These are phyloP conservation scores for Ceratitis capitata DNA, from an alignment of 1,140 invertebrate genomes.

Conservation along the genomic window DNA sequence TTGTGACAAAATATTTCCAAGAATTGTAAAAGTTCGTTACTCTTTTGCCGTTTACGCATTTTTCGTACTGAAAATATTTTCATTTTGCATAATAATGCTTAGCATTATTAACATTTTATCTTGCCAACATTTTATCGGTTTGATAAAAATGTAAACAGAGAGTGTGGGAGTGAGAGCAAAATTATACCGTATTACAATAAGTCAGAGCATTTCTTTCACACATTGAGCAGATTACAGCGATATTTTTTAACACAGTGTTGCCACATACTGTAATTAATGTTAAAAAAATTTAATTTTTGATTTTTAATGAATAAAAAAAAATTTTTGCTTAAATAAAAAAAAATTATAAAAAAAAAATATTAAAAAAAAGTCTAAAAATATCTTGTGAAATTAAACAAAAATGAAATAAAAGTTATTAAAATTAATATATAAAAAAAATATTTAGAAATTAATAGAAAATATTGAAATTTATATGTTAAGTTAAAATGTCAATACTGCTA, in stretches of 20 bases:
- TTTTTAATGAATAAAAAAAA: background rate
- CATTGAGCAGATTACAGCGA: background rate
- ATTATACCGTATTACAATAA: background rate
- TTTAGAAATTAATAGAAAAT: too few relatives aligned
- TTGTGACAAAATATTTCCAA: background rate
- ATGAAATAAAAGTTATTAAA: too few relatives aligned
- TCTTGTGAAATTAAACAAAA: too few relatives aligned
- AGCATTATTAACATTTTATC: slow-evolving; percentile 6
- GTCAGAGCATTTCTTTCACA: background rate
- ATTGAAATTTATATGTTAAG: too few relatives aligned
- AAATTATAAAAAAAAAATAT: too few relatives aligned
- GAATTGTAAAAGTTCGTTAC: background rate
- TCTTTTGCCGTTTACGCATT: background rate
- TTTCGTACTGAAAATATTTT: background rate
- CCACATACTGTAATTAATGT: too few relatives aligned
- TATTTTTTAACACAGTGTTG: background rate
- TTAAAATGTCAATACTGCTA: too few relatives aligned
- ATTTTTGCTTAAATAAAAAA: too few relatives aligned
- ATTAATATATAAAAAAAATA: too few relatives aligned
- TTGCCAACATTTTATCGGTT: background rate
- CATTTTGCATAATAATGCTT: background rate
- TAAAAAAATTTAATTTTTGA: too few relatives aligned
- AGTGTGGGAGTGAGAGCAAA: background rate
- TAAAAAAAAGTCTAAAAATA: too few relatives aligned
- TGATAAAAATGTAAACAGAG: slow-evolving; percentile 30